These are phyloP conservation scores for Meloidogyne hapla DNA, from an alignment of 1,140 invertebrate genomes.

Conservation along the genomic window DNA sequence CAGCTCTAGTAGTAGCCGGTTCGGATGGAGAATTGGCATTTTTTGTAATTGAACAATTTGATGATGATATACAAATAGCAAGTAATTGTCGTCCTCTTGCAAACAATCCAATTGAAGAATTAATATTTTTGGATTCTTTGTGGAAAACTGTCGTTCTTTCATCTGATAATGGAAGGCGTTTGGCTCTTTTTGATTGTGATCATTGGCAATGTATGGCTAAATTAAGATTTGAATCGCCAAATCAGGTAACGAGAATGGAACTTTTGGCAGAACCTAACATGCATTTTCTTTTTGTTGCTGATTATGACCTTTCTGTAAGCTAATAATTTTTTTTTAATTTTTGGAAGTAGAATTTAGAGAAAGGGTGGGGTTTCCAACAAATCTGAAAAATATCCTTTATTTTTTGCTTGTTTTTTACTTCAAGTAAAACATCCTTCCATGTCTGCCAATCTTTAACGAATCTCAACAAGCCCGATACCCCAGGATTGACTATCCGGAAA, in stretches of 20 bases:
- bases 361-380: no score
- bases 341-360: not conserved
- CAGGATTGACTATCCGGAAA: no score
- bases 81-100: slow-evolving; percentile 29
- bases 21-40: slow-evolving; percentile 38
- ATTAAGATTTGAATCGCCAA: slow-evolving; percentile 39
- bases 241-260: slow-evolving; percentile 33
- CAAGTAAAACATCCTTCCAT: no score
- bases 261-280: slow-evolving; percentile 32
- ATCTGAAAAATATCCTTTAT: no score
- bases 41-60: slow-evolving; percentile 31
- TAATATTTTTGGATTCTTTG: slow-evolving; percentile 47
- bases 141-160: slow-evolving; percentile 43
- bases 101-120: slow-evolving; percentile 39
- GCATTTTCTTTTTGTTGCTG: slow-evolving; percentile 37
- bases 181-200: slow-evolving; percentile 44
- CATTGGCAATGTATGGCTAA: slow-evolving; percentile 42
- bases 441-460: no score
- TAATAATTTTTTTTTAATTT: slow-evolving; percentile 1
- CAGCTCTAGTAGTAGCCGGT: slow-evolving; percentile 37
- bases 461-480: no score
- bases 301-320: slow-evolving; percentile 40
- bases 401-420: no score
- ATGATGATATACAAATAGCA: slow-evolving; percentile 27
- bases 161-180: slow-evolving; percentile 42